Percentiles rank a stretch among this genome's conserved stretches.
These are phyloP conservation scores for Zeuzera pyrina DNA, from an alignment of 2,888 invertebrate genomes.

Conservation along the genomic window DNA sequence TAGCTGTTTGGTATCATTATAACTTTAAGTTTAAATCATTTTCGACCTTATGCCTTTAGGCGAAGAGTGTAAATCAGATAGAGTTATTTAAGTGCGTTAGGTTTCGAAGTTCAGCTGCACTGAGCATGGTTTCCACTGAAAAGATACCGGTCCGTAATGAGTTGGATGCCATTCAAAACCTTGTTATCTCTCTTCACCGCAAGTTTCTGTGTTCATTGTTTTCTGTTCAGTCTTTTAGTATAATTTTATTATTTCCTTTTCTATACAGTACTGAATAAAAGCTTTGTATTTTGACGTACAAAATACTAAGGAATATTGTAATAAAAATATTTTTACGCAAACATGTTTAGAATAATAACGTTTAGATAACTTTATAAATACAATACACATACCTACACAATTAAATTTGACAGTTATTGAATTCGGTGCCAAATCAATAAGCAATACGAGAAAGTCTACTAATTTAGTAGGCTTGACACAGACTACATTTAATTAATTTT, in stretches of 20 bases:
- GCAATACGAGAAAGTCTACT: too few relatives aligned
- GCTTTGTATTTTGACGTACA: conserved; percentile 1
- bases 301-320: conserved; percentile 3
- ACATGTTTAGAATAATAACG: too few relatives aligned
- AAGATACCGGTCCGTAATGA: conserved; percentile 64
- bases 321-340: conserved; percentile 3
- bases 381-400: too few relatives aligned
- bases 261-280: not conserved
- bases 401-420: too few relatives aligned
- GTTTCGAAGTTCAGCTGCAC: conserved; percentile 32
- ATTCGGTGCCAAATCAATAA: too few relatives aligned
- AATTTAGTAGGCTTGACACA: too few relatives aligned
- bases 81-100: conserved; percentile 13
- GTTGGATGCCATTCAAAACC: conserved; percentile 64
- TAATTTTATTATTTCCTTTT: not conserved
- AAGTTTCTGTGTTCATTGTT: conserved; percentile 1
- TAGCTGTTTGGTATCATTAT: conserved; percentile 58
- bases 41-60: conserved; percentile 7
- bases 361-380: too few relatives aligned
- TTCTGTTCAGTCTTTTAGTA: conserved; percentile 6
- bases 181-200: conserved; percentile 50
- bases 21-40: conserved; percentile 11
- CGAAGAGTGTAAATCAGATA: conserved; percentile 19
- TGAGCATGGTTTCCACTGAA: conserved; percentile 44
- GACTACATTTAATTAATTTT: too few relatives aligned